Evolutionary conservation across 2,797 vertebrate species (phyloP).

Genomic region (Gymnothorax reevesii): DNA sequence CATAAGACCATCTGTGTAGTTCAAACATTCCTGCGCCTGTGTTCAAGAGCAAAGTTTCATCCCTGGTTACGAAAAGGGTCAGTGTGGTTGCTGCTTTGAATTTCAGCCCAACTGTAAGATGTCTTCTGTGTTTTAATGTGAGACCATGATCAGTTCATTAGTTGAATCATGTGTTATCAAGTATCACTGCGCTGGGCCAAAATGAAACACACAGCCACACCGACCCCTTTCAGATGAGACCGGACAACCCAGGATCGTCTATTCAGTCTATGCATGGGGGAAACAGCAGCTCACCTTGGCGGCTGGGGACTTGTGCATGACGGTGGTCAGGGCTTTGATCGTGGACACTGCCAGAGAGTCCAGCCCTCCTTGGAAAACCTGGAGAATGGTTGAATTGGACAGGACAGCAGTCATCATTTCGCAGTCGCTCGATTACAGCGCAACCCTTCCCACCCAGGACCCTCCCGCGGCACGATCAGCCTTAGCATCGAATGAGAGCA

Average conservation of each 20-base stretch:
- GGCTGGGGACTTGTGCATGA: slow-evolving; percentile 96
- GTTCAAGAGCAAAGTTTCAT: no score
- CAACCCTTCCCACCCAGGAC: not conserved
- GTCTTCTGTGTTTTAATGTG: no score
- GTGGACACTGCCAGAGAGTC: slow-evolving; percentile 89
- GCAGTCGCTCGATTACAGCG: not conserved
- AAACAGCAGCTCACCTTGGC: slow-evolving; percentile 81
- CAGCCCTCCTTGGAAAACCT: slow-evolving; percentile 92
- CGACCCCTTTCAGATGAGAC: no score
- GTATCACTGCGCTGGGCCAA: no score
- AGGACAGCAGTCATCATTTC: not conserved
- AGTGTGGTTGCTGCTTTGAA: no score
- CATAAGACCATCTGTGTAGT: no score
- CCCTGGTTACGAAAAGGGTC: no score
- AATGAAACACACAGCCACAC: no score
- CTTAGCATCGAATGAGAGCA: not conserved
- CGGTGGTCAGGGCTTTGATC: slow-evolving; percentile 92
- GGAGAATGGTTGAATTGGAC: slow-evolving; percentile 37
- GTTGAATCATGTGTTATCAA: no score
- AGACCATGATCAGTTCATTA: no score
- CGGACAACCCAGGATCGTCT: not conserved
- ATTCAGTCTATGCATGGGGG: not conserved
- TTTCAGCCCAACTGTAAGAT: no score
- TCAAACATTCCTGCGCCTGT: no score
- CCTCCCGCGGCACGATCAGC: not conserved